phyloP scores from a whole-genome alignment of 1,140 invertebrate genomes.

The Stegodyphus mimosarum region DNA sequence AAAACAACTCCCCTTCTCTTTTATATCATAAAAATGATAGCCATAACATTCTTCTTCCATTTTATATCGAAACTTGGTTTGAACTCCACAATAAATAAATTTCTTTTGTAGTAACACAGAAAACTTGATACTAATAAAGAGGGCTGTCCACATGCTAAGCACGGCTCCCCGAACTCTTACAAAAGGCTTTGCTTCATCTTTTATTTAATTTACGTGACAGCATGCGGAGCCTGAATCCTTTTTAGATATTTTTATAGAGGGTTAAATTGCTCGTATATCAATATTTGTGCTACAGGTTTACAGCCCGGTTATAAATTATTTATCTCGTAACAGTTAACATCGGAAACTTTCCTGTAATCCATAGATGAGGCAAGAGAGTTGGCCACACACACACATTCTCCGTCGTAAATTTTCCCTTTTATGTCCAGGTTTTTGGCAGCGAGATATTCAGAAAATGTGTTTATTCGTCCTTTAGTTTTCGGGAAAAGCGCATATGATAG shows the following conservation, averaged over 20 bases:
- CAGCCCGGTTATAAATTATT: conserved; percentile 60
- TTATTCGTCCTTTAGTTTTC: conserved; percentile 28
- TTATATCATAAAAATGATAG: conserved; percentile 47
- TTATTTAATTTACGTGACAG: conserved; percentile 61
- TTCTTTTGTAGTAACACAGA: conserved; percentile 45
- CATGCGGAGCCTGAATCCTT: conserved; percentile 44
- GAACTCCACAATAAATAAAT: conserved; percentile 52
- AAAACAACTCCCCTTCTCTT: background rate
- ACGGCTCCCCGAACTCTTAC: conserved; percentile 21
- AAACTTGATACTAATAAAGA: conserved; percentile 57
- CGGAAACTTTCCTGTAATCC: conserved; percentile 57
- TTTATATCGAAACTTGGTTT: conserved; percentile 40
- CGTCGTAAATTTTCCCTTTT: conserved; percentile 54
- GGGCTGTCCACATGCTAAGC: conserved; percentile 36
- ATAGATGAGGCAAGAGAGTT: conserved; percentile 13
- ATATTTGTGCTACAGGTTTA: conserved; percentile 61
- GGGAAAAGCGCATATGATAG: too few species aligned
- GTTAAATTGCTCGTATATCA: conserved; percentile 61
- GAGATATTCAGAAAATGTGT: conserved; percentile 49
- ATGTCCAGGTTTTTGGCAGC: conserved; percentile 48
- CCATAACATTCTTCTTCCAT: conserved; percentile 36
- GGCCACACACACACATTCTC: conserved; percentile 31
- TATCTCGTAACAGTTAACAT: conserved; percentile 61
- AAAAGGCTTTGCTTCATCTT: conserved; percentile 54
- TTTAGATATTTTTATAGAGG: conserved; percentile 60